A percentile compares a stretch with the other conserved stretches of the same genome.
phyloP scores from a whole-genome alignment of 2,113 vertebrate genomes.

The Himantopus leucocephalus region DNA sequence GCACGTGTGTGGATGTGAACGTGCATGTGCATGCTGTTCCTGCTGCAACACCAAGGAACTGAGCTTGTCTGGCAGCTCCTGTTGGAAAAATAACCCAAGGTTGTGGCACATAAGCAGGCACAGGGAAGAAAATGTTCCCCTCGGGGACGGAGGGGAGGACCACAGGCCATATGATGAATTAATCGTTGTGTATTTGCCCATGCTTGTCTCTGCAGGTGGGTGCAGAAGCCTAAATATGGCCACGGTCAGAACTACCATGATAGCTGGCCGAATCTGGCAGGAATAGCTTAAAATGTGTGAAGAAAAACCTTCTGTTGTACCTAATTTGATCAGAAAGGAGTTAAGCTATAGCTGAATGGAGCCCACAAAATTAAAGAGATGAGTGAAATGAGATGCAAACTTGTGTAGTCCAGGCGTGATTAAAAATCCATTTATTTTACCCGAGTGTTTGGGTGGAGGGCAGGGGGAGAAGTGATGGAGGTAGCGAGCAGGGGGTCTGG shows the following conservation, averaged over 20 bases:
- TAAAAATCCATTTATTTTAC: not conserved
- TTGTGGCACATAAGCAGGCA: rapidly evolving
- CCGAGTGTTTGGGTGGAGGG: not conserved
- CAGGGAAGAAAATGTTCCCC: not conserved
- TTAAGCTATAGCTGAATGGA: not conserved
- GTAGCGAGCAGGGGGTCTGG: not conserved
- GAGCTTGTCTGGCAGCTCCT: not conserved
- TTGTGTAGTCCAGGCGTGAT: too few species aligned
- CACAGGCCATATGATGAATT: rapidly evolving
- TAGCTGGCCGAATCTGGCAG: not conserved
- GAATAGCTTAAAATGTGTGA: not conserved
- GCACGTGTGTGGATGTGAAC: rapidly evolving
- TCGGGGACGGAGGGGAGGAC: not conserved
- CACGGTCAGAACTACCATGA: rapidly evolving
- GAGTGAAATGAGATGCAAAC: not conserved
- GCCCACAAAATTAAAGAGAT: rapidly evolving
- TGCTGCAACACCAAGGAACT: too few species aligned
- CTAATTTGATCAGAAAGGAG: not conserved
- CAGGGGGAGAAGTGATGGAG: not conserved
- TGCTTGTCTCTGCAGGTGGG: not conserved
- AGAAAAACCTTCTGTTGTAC: not conserved
- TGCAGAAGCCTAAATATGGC: not conserved
- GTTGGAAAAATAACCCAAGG: not conserved
- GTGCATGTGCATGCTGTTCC: rapidly evolving
- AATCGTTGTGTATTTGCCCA: not conserved